A percentile compares a stretch with the other conserved stretches of the same genome.
phyloP scores from a whole-genome alignment of 2,888 invertebrate species.

The Drosophila mayaguana region DNA sequence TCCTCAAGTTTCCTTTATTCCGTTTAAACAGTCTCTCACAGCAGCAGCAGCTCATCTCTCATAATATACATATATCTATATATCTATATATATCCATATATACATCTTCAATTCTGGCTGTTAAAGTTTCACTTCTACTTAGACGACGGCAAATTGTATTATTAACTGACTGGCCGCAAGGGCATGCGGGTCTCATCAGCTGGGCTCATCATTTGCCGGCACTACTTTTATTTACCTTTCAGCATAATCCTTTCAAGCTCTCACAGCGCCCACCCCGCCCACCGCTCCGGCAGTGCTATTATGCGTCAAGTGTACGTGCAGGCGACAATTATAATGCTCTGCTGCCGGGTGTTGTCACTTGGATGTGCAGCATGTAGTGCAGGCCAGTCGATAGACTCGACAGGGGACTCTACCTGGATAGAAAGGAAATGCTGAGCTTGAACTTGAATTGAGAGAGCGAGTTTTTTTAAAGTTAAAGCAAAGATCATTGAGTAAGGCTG shows the following conservation, averaged over 20 bases:
- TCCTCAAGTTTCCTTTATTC: slow-evolving; percentile 1
- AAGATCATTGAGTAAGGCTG: too few species aligned
- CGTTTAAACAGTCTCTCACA: not conserved
- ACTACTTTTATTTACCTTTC: slow-evolving; percentile 65
- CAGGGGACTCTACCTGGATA: too few species aligned
- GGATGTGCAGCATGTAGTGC: not conserved
- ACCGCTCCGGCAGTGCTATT: not conserved
- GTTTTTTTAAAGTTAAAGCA: too few species aligned
- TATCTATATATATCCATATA: not conserved
- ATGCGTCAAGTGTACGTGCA: slow-evolving; percentile 63
- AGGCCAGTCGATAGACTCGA: not conserved
- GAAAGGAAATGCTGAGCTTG: too few species aligned
- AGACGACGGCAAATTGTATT: slow-evolving; percentile 32
- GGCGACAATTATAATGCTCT: slow-evolving; percentile 26
- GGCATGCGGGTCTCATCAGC: slow-evolving; percentile 48
- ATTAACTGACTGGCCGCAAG: slow-evolving; percentile 45
- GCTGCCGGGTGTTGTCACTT: not conserved
- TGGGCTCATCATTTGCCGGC: slow-evolving; percentile 50
- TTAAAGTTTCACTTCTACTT: not conserved
- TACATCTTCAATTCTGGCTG: not conserved
- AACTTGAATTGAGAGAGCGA: too few species aligned
- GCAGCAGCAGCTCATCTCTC: not conserved
- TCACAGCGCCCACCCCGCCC: not conserved
- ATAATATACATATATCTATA: too few species aligned
- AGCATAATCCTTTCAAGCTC: slow-evolving; percentile 57